Base-by-base conservation (phyloP, 1,140 invertebrate genomes). In the Atopsyche davidsoni region DNA sequence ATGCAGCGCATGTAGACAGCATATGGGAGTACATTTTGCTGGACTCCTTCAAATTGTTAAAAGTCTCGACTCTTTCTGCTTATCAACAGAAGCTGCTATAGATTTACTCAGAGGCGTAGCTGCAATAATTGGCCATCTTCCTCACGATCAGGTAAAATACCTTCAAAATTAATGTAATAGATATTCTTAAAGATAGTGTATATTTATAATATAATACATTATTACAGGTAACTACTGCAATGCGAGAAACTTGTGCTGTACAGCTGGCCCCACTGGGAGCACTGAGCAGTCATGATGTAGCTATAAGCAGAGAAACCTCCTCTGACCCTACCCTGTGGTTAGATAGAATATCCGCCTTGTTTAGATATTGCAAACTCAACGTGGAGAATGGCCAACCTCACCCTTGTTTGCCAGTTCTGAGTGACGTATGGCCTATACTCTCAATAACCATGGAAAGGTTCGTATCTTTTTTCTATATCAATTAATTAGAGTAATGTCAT, bases 271-370 rank as follows among this genome's bases (percentile, higher is more conserved):
- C 83, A 3, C 64, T 92, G 17, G 70, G 73, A 53, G 60, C 78
- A 53, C 63, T 87, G 48, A 65, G 69, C 80, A 55, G 66, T 71
- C 23, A 66, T 65, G 53, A 45, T 46, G 36, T 60, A 57, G 28
- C 46, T 42, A 51, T 59, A 24, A 53, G 28, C 36, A 55, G 58
- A 47, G 44, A 70, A 67, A 57, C 69, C 22, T 58, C 81, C 58
- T 75, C 69, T 25, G 92, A 97, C 77, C 93, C 94, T n/a, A 82
- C 83, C 16, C 72, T 91, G 49, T 98, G 92, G 91, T 72, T 99
- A 31, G 94, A 98, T 74, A 77, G 94, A 60, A 73, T 98, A 47
- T 83, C 93, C 14, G 85, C 89, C 34, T 81, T 98, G 53, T 95
- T 97, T 69, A 82, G 86, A 51, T 79, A 89, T 68, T 81, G 79